A percentile compares a stretch with the other conserved stretches of the same genome.
Evolutionary conservation across 2,888 invertebrate genomes (phyloP).

Genomic region (Pteria penguin): DNA sequence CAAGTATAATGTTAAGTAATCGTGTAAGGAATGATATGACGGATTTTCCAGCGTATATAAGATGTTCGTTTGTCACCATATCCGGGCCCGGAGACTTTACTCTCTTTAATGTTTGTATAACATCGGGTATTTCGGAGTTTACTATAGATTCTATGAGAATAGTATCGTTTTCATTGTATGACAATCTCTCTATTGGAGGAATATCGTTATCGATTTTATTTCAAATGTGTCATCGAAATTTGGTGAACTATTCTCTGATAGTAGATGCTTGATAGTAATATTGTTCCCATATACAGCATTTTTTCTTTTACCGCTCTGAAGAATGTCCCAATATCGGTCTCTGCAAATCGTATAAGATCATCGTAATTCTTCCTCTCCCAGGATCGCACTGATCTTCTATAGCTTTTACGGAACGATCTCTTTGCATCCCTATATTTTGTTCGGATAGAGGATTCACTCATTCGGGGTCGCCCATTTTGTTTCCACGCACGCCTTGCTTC

Average conservation of each 20-base stretch:
- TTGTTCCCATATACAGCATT: background rate
- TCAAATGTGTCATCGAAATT: background rate
- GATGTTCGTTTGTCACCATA: slow-evolving; percentile 9
- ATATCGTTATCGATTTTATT: background rate
- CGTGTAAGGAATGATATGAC: background rate
- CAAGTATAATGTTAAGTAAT: slow-evolving; percentile 2
- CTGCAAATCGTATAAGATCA: slow-evolving; percentile 5
- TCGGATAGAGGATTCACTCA: background rate
- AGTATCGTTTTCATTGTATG: background rate
- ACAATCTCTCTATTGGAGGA: background rate
- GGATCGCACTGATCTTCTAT: background rate
- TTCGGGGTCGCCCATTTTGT: background rate
- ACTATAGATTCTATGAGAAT: background rate
- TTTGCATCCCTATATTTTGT: slow-evolving; percentile 14
- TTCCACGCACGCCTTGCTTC: background rate
- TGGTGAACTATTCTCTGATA: background rate
- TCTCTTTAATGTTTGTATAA: background rate
- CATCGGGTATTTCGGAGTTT: background rate
- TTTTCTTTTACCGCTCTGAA: background rate
- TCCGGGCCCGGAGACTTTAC: slow-evolving; percentile 26
- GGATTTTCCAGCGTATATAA: background rate
- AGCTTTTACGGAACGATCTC: slow-evolving; percentile 8
- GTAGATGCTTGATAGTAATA: slow-evolving; percentile 14
- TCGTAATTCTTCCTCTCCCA: slow-evolving; percentile 8
- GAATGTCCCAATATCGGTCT: slow-evolving; percentile 22